These are phyloP conservation scores for Menura novaehollandiae DNA, from an alignment of 2,113 vertebrate genomes.

Conservation along the genomic window DNA sequence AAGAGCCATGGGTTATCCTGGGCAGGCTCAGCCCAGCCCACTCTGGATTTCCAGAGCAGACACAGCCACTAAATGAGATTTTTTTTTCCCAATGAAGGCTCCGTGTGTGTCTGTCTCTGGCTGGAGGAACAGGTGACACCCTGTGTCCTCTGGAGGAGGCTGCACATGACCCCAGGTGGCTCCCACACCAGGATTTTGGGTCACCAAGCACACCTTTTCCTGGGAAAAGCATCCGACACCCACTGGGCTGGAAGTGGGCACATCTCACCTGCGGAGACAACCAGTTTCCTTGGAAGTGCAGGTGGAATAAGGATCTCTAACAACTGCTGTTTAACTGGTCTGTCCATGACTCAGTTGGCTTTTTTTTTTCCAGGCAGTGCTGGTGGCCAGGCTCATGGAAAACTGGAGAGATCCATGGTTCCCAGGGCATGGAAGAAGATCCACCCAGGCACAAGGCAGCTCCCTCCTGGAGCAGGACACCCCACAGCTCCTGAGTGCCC, in stretches of 20 bases:
- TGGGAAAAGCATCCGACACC: background rate
- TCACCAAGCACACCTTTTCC: background rate
- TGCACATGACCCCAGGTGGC: background rate
- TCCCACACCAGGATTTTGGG: background rate
- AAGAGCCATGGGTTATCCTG: background rate
- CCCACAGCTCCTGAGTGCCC: background rate
- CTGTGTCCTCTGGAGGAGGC: background rate
- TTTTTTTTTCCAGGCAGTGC: background rate
- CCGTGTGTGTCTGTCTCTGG: too few species aligned
- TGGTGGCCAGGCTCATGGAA: background rate
- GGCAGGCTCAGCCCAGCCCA: background rate
- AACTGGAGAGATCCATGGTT: background rate
- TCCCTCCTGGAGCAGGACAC: background rate
- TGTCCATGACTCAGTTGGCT: background rate
- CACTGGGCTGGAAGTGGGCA: background rate
- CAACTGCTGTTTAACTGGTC: background rate
- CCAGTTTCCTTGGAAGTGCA: constrained; percentile 4
- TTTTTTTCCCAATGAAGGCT: background rate
- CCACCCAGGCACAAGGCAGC: background rate
- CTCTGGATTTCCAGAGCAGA: background rate
- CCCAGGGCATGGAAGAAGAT: background rate
- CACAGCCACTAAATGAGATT: too few species aligned
- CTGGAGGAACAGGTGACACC: background rate
- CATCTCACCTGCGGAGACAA: background rate
- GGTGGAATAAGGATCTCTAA: constrained; percentile 12